These are phyloP conservation scores for Chironomus tepperi DNA, from an alignment of 1,140 invertebrate genomes.

Conservation along the genomic window DNA sequence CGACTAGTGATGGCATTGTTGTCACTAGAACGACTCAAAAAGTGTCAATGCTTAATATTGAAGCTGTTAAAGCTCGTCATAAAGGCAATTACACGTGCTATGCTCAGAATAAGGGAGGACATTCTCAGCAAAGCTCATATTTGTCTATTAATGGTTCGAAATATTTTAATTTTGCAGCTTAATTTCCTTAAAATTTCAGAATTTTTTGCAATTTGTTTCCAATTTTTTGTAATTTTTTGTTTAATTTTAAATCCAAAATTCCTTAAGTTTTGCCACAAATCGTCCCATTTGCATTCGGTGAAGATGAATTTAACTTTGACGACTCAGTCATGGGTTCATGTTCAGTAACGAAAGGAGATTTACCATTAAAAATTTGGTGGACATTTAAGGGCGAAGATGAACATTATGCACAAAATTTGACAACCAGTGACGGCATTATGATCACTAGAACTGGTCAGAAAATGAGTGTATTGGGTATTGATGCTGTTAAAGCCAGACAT, in stretches of 20 bases:
- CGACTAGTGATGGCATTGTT: conserved; percentile 46
- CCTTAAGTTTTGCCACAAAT: conserved; percentile 61
- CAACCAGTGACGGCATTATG: conserved; percentile 32
- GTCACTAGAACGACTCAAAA: conserved; percentile 53
- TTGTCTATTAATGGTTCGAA: conserved; percentile 57
- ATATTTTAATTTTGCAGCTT: conserved; percentile 25
- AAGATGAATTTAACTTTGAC: conserved; percentile 51
- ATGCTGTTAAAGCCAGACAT: conserved; percentile 49
- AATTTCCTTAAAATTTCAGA: conserved; percentile 21
- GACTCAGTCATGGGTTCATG: conserved; percentile 61
- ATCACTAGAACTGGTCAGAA: conserved; percentile 44
- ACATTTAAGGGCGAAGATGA: conserved; percentile 43
- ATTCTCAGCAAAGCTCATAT: conserved; percentile 51
- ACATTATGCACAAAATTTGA: background rate
- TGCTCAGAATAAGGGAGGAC: conserved; percentile 56
- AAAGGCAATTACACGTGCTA: conserved; percentile 65
- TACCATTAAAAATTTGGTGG: conserved; percentile 55
- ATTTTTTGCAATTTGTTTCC: background rate
- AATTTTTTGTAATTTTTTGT: too few relatives aligned
- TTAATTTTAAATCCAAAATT: background rate
- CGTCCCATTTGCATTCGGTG: conserved; percentile 53
- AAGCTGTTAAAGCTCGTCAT: conserved; percentile 56
- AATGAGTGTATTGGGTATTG: conserved; percentile 45
- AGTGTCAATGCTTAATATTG: conserved; percentile 57
- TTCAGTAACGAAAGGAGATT: conserved; percentile 59